Base-by-base conservation (phyloP, 2,888 invertebrate genomes). In the Lasioglossum oenotherae region DNA sequence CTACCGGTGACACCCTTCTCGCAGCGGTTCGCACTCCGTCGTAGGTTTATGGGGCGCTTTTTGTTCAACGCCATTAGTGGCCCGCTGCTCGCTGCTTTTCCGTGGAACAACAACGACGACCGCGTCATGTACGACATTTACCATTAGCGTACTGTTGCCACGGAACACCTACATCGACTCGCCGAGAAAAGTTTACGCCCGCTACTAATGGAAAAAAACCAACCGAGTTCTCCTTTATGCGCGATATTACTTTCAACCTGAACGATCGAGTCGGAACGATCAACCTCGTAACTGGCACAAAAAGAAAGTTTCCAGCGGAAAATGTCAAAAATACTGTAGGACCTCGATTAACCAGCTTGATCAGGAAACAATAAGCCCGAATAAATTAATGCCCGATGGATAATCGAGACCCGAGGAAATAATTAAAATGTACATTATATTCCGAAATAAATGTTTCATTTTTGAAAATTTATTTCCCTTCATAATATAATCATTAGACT, bases 11-110 rank as follows among this genome's bases (percentile, higher is more conserved):
- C 81, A 84, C 84, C 82, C 84, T 84, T 84, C 81, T 80, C 71
- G 69, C 75, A 38, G 69, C 78, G 69, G 80, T 82, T 86, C 84
- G 81, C 82, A 84, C 87, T 82, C 74, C 76, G 69, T 74, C 81
- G 53, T 74, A 75, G 84, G 85, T 86, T 90, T 86, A 89, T 81
- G 88, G 79, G 78, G 80, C 82, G 86, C 82, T 90, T 89, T 90
- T 90, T 88, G 83, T 84, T 76, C 72, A 57, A 82, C 77, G 84
- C 83, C 88, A 88, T 90, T 86, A 86, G 86, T 74, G 82, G 64
- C 74, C 35, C 81, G 85, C 74, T 82, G 84, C 81, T 86, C 88
- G 85, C 74, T 87, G 85, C 85, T 85, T 88, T 88, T 80, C 84
- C 74, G 76, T 23, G 80, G 78, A 77, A 82, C 82, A 78, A 82